A percentile compares a stretch with the other conserved stretches of the same genome.
Evolutionary conservation across 2,888 invertebrate species (phyloP).

Genomic region (Lasioglossum pauxillum): DNA sequence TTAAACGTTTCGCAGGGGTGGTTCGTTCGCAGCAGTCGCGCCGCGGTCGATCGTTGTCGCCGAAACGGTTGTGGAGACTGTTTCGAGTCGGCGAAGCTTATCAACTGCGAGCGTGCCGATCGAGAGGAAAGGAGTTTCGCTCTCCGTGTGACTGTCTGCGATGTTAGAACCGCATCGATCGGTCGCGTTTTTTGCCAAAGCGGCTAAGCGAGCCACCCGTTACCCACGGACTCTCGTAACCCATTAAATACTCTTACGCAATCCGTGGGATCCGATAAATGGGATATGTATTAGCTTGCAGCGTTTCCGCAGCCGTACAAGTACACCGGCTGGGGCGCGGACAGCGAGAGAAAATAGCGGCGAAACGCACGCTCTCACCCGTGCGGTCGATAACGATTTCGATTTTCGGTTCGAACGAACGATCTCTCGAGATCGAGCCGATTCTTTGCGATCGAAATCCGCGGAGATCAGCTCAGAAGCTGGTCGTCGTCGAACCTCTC

Average conservation of each 20-base stretch:
- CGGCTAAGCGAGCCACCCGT: conserved; percentile 39
- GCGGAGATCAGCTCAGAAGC: not conserved
- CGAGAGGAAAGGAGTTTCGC: not conserved
- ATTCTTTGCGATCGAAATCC: not conserved
- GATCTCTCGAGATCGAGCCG: not conserved
- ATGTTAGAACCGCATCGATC: conserved; percentile 51
- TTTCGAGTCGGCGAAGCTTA: conserved; percentile 71
- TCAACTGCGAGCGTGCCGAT: conserved; percentile 63
- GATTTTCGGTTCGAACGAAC: not conserved
- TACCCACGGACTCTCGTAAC: conserved; percentile 47
- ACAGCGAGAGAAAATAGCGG: not conserved
- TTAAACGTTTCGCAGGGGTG: not conserved
- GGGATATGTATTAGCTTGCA: conserved; percentile 58
- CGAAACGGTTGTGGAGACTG: conserved; percentile 50
- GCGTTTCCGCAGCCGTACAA: conserved; percentile 70
- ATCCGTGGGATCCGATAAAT: conserved; percentile 74
- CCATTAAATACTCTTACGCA: conserved; percentile 71
- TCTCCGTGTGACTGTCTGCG: not conserved
- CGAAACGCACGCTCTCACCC: not conserved
- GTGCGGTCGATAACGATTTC: not conserved
- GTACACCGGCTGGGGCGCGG: conserved; percentile 33
- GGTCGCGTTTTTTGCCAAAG: conserved; percentile 38
- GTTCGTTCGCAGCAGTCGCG: not conserved
- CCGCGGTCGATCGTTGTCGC: not conserved
- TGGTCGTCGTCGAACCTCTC: not conserved